Evolutionary conservation across 2,113 vertebrate genomes (phyloP), one percentile per base, ranked within the genome.

Genomic region (Morone saxatilis): DNA sequence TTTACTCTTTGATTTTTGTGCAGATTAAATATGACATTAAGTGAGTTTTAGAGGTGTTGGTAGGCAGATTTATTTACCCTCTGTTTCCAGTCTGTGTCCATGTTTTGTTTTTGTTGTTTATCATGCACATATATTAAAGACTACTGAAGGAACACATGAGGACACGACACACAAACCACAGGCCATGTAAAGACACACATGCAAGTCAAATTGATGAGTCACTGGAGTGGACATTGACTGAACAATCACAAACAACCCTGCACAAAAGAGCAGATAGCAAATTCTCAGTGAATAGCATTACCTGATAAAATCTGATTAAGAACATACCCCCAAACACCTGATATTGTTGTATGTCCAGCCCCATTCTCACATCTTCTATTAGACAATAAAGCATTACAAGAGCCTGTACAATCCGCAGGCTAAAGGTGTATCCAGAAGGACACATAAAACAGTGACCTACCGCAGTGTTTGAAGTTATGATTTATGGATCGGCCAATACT

Each of bases 391-490:
- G 45, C 50, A 61, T 74, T 75, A 61, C 54, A 69, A 61, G 25
- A 76, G 50, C 45, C 45, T 31, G 40, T 47, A 31, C 66, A 84
- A 70, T 60, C 62, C 70, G 47, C n/a, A 48, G 56, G 51, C 81
- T 87, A 62, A 76, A 81, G 79, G 81, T 81, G 69, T 75, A 86
- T 86, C 76, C 77, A 78, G 66, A 36, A 80, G 87, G 80, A 78
- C 86, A 69, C 84, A 73, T 60, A 77, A 89, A 89, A 87, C 68
- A 3, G 71, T 87, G 87, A 93, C 90, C 85, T 78, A 88, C 89
- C 89, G 82, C 81, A n/a, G 79, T 69, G 75, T 91, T 87, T 94
- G 82, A 88, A 93, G 92, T 94, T 91, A 95, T 94, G 94, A 96
- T 95, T 95, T 94, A 94, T 94, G 92, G 91, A 93, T 91, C 9